phyloP scores from a whole-genome alignment of 2,113 vertebrate species.

The Myxocyprinus asiaticus region DNA sequence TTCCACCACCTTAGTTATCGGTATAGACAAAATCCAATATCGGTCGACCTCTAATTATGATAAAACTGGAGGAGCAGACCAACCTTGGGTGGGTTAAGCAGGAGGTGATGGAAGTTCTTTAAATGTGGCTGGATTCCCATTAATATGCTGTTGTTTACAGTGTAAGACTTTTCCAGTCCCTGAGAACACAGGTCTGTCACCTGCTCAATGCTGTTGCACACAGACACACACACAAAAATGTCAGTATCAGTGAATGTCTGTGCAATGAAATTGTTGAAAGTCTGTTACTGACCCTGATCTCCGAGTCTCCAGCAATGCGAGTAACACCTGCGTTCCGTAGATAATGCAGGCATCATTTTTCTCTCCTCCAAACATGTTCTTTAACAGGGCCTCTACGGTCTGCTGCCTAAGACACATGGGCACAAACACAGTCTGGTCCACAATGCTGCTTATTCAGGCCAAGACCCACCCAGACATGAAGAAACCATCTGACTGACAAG shows the following conservation, averaged over 20 bases:
- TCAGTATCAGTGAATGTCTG: neutral
- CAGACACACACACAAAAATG: neutral
- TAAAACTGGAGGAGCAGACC: neutral
- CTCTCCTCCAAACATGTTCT: conserved; percentile 90
- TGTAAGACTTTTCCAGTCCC: conserved; percentile 86
- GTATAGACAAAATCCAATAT: too few relatives aligned
- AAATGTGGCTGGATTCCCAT: conserved; percentile 87
- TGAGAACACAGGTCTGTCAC: conserved; percentile 91
- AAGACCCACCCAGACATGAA: too few relatives aligned
- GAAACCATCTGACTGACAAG: too few relatives aligned
- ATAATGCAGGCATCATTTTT: conserved; percentile 87
- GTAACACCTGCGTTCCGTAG: conserved; percentile 89
- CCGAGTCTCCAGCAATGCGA: conserved; percentile 88
- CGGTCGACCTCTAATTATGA: neutral
- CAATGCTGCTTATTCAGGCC: too few relatives aligned
- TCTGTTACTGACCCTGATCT: conserved; percentile 82
- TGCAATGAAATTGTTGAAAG: neutral
- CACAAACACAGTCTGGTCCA: neutral
- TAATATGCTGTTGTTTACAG: conserved; percentile 88
- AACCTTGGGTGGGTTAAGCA: conserved; percentile 93
- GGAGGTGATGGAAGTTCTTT: conserved; percentile 92
- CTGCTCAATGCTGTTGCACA: conserved; percentile 80
- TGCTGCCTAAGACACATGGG: conserved; percentile 79
- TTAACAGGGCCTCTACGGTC: conserved; percentile 88
- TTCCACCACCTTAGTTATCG: too few relatives aligned